These are phyloP conservation scores for Calephelis perditalis DNA, from an alignment of 2,888 invertebrate species.

Conservation along the genomic window DNA sequence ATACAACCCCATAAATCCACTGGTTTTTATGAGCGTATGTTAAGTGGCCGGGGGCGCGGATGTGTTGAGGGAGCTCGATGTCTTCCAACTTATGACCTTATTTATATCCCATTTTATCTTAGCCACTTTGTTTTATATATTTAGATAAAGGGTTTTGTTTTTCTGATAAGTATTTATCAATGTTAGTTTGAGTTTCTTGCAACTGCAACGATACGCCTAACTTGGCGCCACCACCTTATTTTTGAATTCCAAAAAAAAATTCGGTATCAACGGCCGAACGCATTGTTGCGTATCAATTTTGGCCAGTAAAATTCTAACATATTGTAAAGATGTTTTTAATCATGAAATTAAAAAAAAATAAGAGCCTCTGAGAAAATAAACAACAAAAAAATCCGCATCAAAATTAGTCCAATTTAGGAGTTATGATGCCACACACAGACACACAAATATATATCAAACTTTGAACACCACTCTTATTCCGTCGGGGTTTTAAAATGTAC, in stretches of 20 bases:
- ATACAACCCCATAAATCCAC: neutral
- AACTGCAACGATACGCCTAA: too few species aligned
- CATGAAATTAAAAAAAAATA: too few species aligned
- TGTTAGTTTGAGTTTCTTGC: too few species aligned
- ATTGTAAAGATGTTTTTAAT: too few species aligned
- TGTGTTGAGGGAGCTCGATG: constrained; percentile 22
- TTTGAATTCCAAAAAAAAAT: too few species aligned
- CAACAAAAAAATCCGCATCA: neutral
- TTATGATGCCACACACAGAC: neutral
- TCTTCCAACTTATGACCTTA: constrained; percentile 23
- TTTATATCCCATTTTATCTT: constrained; percentile 24
- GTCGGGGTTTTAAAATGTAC: neutral
- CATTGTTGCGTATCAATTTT: too few species aligned
- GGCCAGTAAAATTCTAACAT: too few species aligned
- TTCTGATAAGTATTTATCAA: too few species aligned
- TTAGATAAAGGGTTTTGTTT: neutral
- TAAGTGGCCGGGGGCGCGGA: constrained; percentile 23
- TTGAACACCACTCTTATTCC: neutral
- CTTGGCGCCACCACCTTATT: too few species aligned
- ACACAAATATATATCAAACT: neutral
- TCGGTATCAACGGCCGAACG: too few species aligned
- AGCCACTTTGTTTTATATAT: constrained; percentile 22
- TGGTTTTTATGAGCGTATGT: constrained; percentile 30
- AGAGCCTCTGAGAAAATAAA: neutral
- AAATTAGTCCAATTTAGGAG: neutral